Conservation (phyloP, 2,888 invertebrate species). For the Drosophila leonis region DNA sequence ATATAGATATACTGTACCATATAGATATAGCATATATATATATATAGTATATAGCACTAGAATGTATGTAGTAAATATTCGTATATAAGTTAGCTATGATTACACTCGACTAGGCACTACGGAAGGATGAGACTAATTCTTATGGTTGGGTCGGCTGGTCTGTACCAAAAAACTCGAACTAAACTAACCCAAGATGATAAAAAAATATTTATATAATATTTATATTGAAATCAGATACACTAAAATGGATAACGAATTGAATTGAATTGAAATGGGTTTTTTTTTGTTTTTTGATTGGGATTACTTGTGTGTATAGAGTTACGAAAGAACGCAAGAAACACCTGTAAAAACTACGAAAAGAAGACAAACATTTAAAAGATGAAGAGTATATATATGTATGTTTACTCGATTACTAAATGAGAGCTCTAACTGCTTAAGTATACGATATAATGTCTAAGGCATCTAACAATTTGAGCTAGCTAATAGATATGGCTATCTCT, state of each 20-base stretch:
- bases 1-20: slow-evolving; percentile 2
- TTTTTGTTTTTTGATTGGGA: slow-evolving; percentile 12
- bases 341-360: slow-evolving; percentile 83
- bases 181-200: slow-evolving; percentile 39
- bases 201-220: neutral
- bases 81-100: slow-evolving; percentile 18
- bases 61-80: slow-evolving; percentile 17
- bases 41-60: slow-evolving; percentile 17
- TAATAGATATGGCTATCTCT: slow-evolving; percentile 5
- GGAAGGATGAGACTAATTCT: slow-evolving; percentile 24
- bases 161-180: slow-evolving; percentile 11
- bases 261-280: slow-evolving; percentile 41
- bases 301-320: slow-evolving; percentile 33
- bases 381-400: slow-evolving; percentile 19
- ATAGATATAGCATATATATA: neutral
- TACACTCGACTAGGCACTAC: slow-evolving; percentile 36
- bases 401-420: slow-evolving; percentile 31
- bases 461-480: slow-evolving; percentile 7
- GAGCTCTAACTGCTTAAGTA: slow-evolving; percentile 22
- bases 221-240: slow-evolving; percentile 15
- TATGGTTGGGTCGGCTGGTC: slow-evolving; percentile 1
- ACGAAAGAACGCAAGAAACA: slow-evolving; percentile 63
- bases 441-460: slow-evolving; percentile 15
- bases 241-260: slow-evolving; percentile 46
- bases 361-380: slow-evolving; percentile 52